Percentiles rank a stretch among this genome's conserved stretches.
Evolutionary conservation across 2,888 invertebrate species (phyloP).

Genomic region (Hymenopus coronatus): DNA sequence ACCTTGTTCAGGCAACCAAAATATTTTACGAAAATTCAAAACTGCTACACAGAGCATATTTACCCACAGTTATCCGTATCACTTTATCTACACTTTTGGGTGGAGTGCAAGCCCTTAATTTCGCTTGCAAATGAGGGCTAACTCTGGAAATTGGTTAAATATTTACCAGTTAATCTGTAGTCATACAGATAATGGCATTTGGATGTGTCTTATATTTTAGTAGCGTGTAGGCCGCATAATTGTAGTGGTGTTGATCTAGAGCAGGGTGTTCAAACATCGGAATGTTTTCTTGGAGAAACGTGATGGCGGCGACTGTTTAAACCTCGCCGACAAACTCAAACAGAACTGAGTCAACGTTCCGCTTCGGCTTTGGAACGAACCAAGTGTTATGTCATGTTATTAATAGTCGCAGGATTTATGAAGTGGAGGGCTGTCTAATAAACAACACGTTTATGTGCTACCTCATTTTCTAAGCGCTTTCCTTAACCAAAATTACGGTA

Average conservation of each 20-base stretch:
- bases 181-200: not conserved
- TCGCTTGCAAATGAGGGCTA: not conserved
- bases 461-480: no score
- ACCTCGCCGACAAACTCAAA: constrained; percentile 1
- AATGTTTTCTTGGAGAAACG: not conserved
- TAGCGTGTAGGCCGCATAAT: not conserved
- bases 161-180: not conserved
- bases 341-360: constrained; percentile 7
- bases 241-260: not conserved
- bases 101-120: not conserved
- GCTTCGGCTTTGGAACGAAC: not conserved
- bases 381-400: not conserved
- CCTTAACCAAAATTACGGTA: no score
- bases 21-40: no score
- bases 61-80: not conserved
- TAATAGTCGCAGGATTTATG: not conserved
- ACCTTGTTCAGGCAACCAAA: no score
- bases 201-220: not conserved
- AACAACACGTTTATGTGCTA: not conserved
- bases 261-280: constrained; percentile 11
- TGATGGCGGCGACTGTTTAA: not conserved
- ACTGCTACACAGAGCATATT: not conserved
- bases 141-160: not conserved
- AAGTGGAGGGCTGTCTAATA: not conserved
- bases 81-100: not conserved